These are phyloP conservation scores for Rotaria magnacalcarata DNA, from an alignment of 2,888 invertebrate genomes.

Conservation along the genomic window DNA sequence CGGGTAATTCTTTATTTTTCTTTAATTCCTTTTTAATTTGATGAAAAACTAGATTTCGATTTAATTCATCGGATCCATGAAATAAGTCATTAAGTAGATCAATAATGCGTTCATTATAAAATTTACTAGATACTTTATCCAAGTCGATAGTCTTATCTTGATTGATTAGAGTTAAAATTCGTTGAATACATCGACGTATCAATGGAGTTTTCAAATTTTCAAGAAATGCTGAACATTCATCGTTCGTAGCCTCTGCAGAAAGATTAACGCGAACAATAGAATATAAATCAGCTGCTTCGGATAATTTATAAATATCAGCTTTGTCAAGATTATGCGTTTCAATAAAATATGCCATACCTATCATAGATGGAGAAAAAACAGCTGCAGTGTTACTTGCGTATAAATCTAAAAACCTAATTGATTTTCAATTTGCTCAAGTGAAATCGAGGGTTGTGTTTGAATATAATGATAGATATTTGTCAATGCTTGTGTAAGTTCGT, in stretches of 20 bases:
- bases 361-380: not conserved
- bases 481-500: not conserved
- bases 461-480: not conserved
- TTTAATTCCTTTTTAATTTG: not conserved
- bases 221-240: not conserved
- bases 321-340: not conserved
- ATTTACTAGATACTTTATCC: not conserved
- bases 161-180: not conserved
- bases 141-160: not conserved
- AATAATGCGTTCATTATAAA: not conserved
- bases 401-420: not conserved
- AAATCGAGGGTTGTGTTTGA: not conserved
- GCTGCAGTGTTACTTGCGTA: not conserved
- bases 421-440: constrained; percentile 18
- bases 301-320: not conserved
- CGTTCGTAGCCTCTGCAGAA: not conserved
- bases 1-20: not conserved
- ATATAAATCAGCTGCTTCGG: not conserved
- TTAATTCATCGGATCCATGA: not conserved
- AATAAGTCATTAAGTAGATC: not conserved
- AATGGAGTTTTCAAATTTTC: not conserved
- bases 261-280: not conserved
- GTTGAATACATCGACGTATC: not conserved
- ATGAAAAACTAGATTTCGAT: not conserved
- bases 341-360: not conserved